Conservation (phyloP, 2,113 vertebrate species). For the Pterocles orientalis region DNA sequence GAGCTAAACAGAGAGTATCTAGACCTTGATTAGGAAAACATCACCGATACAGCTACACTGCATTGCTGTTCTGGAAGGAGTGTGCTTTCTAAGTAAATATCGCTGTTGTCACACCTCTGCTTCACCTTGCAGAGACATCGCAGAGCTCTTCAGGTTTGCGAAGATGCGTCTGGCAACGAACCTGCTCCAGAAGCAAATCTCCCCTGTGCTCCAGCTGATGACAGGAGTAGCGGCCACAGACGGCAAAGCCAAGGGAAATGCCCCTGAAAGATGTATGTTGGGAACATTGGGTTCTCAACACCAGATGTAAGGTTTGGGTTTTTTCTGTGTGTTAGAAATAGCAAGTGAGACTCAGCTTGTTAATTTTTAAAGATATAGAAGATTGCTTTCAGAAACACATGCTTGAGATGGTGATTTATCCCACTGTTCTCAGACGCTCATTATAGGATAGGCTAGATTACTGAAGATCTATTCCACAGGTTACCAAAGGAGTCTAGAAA, state of each 20-base stretch:
- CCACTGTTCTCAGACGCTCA: not conserved
- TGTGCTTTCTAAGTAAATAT: not conserved
- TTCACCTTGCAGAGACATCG: not conserved
- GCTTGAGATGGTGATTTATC: not conserved
- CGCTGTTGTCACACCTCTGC: not conserved
- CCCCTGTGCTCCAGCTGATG: not conserved
- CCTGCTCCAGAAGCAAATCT: not conserved
- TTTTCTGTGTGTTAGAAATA: not conserved
- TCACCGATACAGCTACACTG: not conserved
- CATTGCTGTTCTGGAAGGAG: not conserved
- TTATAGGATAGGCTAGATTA: not conserved
- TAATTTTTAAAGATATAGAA: not conserved
- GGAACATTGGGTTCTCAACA: not conserved
- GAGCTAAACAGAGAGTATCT: not conserved
- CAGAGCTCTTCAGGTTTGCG: not conserved
- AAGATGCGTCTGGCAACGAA: not conserved
- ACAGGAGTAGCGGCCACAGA: fast-evolving
- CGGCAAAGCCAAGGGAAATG: not conserved
- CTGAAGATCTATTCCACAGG: not conserved
- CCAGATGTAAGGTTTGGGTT: not conserved
- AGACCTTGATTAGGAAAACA: not conserved
- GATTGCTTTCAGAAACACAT: not conserved
- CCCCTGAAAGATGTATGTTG: fast-evolving
- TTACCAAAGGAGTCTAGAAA: not conserved
- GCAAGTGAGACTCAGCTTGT: not conserved